phyloP scores from a whole-genome alignment of 2,888 invertebrate genomes.

The Drosophila nigritarsus region DNA sequence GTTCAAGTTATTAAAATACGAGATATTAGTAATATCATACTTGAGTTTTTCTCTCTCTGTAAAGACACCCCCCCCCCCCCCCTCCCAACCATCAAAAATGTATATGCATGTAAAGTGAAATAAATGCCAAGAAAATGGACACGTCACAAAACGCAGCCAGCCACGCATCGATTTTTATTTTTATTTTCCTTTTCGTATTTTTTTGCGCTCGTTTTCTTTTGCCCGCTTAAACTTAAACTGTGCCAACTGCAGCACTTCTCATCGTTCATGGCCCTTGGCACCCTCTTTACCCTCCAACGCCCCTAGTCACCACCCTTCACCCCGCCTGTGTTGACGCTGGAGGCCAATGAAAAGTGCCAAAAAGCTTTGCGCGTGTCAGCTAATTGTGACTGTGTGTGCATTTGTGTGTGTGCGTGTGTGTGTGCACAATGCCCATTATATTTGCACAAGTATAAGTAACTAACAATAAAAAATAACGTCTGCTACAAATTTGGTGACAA shows the following conservation, averaged over 20 bases:
- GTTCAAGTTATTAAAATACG: background rate
- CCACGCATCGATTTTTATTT: conserved; percentile 58
- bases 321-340: conserved; percentile 1
- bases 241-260: conserved; percentile 46
- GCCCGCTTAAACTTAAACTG: conserved; percentile 10
- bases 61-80: background rate
- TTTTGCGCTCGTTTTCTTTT: conserved; percentile 13
- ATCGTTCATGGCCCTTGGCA: conserved; percentile 37
- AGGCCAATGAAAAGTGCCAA: conserved; percentile 47
- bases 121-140: conserved; percentile 50
- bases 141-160: conserved; percentile 55
- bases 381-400: conserved; percentile 39
- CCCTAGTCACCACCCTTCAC: conserved; percentile 5
- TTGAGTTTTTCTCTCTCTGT: background rate
- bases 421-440: conserved; percentile 22
- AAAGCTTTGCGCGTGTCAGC: conserved; percentile 63
- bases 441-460: conserved; percentile 27
- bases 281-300: conserved; percentile 13
- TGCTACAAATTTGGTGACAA: conserved; percentile 58
- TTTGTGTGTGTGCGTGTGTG: background rate
- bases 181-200: background rate
- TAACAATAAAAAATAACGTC: conserved; percentile 54
- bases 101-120: conserved; percentile 12
- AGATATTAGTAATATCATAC: background rate
- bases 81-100: conserved; percentile 3